Conservation (phyloP, 2,888 invertebrate genomes). For the Chesias legatella region DNA sequence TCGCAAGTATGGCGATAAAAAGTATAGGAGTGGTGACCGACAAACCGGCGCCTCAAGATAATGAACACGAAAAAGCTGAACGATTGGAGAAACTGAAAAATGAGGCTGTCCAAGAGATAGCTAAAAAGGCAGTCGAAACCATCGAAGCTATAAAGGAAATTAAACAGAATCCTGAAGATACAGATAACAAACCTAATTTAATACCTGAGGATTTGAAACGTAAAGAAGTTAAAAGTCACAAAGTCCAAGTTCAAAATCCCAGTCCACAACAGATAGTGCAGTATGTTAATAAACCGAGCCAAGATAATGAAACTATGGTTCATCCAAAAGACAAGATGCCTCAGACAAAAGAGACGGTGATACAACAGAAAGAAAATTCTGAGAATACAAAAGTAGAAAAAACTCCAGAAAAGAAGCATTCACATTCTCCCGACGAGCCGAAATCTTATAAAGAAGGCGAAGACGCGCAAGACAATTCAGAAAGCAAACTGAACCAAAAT, state of each 20-base stretch:
- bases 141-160: conserved; percentile 71
- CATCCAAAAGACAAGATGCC: conserved; percentile 1
- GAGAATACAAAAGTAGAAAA: conserved; percentile 13
- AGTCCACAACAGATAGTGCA: conserved; percentile 13
- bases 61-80: conserved; percentile 44
- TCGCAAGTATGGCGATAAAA: conserved; percentile 70
- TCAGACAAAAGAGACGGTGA: neutral
- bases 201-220: conserved; percentile 2
- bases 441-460: conserved; percentile 65
- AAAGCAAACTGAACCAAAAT: conserved; percentile 36
- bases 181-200: conserved; percentile 7
- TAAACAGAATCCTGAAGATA: conserved; percentile 33
- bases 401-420: conserved; percentile 33
- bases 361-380: too few species aligned
- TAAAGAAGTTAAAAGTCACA: conserved; percentile 7
- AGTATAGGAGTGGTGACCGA: conserved; percentile 66
- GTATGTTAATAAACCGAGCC: conserved; percentile 13
- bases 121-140: conserved; percentile 66
- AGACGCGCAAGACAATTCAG: conserved; percentile 39
- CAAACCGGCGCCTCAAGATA: conserved; percentile 57
- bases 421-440: conserved; percentile 61
- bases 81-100: conserved; percentile 52
- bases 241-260: conserved; percentile 3
- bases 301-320: neutral
- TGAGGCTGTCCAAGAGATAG: conserved; percentile 71